phyloP scores from a whole-genome alignment of 2,797 vertebrate species.

The Sciurus vulgaris region DNA sequence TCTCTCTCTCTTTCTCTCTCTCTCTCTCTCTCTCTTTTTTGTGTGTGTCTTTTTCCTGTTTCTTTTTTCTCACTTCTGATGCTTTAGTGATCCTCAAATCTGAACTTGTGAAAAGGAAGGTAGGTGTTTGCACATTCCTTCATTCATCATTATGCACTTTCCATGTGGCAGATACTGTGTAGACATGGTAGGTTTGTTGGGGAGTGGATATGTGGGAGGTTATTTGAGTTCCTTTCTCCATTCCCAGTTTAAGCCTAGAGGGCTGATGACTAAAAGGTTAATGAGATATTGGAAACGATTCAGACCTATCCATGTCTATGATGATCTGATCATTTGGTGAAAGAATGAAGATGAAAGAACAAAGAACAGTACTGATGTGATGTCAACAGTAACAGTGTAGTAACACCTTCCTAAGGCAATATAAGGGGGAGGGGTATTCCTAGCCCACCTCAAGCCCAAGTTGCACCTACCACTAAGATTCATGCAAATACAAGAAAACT shows the following conservation, averaged over 20 bases:
- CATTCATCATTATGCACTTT: conserved; percentile 39
- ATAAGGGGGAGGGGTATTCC: background rate
- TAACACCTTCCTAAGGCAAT: background rate
- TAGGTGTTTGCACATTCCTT: background rate
- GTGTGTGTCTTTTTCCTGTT: background rate
- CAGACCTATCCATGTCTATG: conserved; percentile 39
- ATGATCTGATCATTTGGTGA: conserved; percentile 51
- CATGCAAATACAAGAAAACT: conserved; percentile 1
- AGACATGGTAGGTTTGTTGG: background rate
- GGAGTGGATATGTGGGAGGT: conserved; percentile 21
- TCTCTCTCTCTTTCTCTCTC: background rate
- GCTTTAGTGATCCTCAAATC: background rate
- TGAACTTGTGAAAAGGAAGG: background rate
- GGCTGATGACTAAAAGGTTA: conserved; percentile 66
- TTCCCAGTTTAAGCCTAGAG: conserved; percentile 62
- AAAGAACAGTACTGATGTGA: conserved; percentile 19
- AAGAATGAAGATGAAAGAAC: conserved; percentile 59
- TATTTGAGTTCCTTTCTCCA: conserved; percentile 59
- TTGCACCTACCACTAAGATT: conserved; percentile 20
- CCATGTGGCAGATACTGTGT: background rate
- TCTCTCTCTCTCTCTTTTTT: no score
- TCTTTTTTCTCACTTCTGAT: background rate
- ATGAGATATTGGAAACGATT: conserved; percentile 75
- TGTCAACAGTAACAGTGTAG: background rate
- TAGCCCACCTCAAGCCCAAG: background rate